Evolutionary conservation across 2,797 vertebrate species (phyloP), one percentile per base, ranked within the genome.

Genomic region (Cyclopterus lumpus): DNA sequence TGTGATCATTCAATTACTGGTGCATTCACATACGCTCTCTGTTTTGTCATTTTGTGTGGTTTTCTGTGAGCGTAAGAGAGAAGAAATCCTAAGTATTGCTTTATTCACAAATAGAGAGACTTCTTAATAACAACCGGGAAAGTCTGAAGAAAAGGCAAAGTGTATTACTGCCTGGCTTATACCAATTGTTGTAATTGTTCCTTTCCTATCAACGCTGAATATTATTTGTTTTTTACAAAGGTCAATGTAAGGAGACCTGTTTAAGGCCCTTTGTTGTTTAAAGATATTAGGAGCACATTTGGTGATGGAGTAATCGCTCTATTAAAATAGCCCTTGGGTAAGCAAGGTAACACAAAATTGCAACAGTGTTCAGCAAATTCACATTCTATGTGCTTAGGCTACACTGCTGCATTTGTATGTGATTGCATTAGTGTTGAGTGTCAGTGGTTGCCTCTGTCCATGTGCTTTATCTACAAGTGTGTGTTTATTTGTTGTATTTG

Each of bases 231-330:
- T 51, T 49, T 76, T 71, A 40, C 42, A 76, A 84, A 74, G 28
- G 51, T 18, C 78, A 71, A 84, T 78, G 48, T 69, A 75, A 72
- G 20, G 59, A 73, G 72, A 60, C 48, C 30, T 77, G 72, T 62
- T 83, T 79, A 68, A 75, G 72, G 51, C 59, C 65, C 69, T 58
- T 80, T 73, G 70, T 57, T 85, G 77, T 69, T 75, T 82, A 83
- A 83, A 84, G 77, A 79, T 73, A 82, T 77, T 80, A 81, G 30
- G 1, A 77, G 67, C 63, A 69, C 74, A 85, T 82, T 80, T 77
- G 70, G 49, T 77, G 76, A 88, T 30, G 71, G 80, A 73, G 57
- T 83, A 85, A 85, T 80, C 73, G 67, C 54, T 77, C 58, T 58
- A 44, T 84, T 84, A 76, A 79, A 78, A 80, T 58, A 67, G 65